These are phyloP conservation scores for Siphlonurus alternatus DNA, from an alignment of 2,888 invertebrate genomes.

Conservation along the genomic window DNA sequence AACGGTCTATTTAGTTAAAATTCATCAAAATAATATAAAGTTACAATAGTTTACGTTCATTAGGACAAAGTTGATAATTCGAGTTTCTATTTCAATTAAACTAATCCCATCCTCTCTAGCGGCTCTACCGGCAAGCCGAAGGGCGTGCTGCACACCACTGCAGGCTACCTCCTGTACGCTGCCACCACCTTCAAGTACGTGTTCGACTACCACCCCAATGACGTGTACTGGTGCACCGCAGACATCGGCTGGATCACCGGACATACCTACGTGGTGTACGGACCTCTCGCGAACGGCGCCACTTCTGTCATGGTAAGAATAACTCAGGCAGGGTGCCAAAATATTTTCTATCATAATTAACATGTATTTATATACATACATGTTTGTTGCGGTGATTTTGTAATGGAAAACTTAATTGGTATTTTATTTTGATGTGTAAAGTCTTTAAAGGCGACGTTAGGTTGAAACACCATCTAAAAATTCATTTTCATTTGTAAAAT, in stretches of 20 bases:
- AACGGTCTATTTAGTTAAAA: no score
- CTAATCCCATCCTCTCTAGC: no score
- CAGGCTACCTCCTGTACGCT: conserved; percentile 86
- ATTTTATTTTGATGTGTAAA: no score
- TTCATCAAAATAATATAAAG: no score
- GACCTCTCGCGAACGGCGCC: conserved; percentile 83
- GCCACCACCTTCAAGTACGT: conserved; percentile 90
- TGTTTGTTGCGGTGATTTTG: no score
- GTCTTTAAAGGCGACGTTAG: no score
- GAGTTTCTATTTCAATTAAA: no score
- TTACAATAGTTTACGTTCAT: no score
- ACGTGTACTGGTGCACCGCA: conserved; percentile 87
- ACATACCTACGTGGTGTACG: conserved; percentile 86
- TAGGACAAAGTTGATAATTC: no score
- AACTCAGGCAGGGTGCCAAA: neutral
- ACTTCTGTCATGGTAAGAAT: conserved; percentile 78
- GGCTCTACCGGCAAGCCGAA: conserved; percentile 98
- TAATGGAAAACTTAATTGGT: no score
- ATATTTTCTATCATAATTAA: neutral
- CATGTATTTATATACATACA: neutral
- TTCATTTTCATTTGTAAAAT: no score
- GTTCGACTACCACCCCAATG: conserved; percentile 75
- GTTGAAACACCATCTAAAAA: no score
- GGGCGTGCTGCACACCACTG: conserved; percentile 90
- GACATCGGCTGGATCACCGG: conserved; percentile 96